Evolutionary conservation across 2,797 vertebrate species (phyloP).

Genomic region (Thaleichthys pacificus): DNA sequence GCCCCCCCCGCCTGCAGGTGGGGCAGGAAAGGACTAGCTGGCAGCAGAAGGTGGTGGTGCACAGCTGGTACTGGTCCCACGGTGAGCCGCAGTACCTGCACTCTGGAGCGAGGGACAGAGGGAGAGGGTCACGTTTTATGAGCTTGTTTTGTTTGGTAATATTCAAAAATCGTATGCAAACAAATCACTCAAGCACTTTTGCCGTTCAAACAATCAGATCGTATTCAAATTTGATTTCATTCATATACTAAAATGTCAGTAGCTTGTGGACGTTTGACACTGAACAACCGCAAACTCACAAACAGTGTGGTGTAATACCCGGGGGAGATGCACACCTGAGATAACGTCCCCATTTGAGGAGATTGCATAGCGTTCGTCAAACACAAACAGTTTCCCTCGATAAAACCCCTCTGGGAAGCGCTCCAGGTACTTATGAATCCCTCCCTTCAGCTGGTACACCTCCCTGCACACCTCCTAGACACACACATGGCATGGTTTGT

Average conservation of each 20-base stretch:
- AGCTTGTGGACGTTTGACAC: too few species aligned
- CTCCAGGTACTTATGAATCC: constrained; percentile 96
- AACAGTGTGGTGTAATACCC: background rate
- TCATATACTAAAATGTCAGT: background rate
- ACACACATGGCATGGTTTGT: background rate
- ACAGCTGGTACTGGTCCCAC: constrained; percentile 92
- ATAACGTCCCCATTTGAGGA: constrained; percentile 85
- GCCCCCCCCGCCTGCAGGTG: constrained; percentile 76
- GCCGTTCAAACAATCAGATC: background rate
- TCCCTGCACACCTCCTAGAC: constrained; percentile 89
- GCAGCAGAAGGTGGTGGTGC: constrained; percentile 85
- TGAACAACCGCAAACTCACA: background rate
- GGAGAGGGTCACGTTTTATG: background rate
- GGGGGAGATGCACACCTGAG: constrained; percentile 77
- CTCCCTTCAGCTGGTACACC: constrained; percentile 94
- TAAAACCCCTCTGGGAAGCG: constrained; percentile 93
- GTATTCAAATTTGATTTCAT: too few species aligned
- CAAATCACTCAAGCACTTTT: background rate
- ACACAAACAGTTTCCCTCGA: constrained; percentile 95
- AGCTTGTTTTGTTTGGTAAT: background rate
- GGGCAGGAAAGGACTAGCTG: constrained; percentile 90
- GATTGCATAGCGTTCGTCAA: constrained; percentile 92
- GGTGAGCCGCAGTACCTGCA: constrained; percentile 87
- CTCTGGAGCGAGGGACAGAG: constrained; percentile 62
- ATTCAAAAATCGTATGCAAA: background rate